These are phyloP conservation scores for Chanos chanos DNA, from an alignment of 2,797 vertebrate species.

Conservation along the genomic window DNA sequence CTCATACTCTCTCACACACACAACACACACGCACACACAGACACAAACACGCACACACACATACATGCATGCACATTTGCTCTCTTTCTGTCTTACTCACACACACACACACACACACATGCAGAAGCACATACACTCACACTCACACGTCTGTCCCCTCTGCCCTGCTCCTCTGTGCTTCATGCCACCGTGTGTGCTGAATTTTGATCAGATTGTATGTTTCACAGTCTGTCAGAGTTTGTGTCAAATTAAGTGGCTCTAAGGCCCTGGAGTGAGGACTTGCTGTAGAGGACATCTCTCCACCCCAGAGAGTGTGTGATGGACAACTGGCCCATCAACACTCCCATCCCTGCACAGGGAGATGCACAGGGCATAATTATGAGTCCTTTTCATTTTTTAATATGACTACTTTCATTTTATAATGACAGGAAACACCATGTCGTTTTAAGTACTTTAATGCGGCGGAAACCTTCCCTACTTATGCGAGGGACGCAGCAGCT, in stretches of 20 bases:
- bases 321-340: constrained; percentile 8
- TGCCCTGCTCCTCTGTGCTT: not conserved
- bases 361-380: too few species aligned
- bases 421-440: too few species aligned
- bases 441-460: too few species aligned
- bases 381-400: too few species aligned
- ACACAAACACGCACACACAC: too few species aligned
- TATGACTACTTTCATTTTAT: too few species aligned
- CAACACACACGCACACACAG: constrained; percentile 15
- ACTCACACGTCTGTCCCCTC: not conserved
- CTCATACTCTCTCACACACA: not conserved
- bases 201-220: constrained; percentile 27
- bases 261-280: constrained; percentile 31
- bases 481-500: too few species aligned
- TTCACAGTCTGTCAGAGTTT: constrained; percentile 25
- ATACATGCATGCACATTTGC: not conserved
- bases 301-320: constrained; percentile 28
- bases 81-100: not conserved
- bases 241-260: constrained; percentile 1
- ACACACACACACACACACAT: constrained; percentile 19
- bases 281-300: constrained; percentile 40
- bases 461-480: too few species aligned
- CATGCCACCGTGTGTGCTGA: constrained; percentile 14
- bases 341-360: too few species aligned
- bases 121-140: too few species aligned